phyloP scores from a whole-genome alignment of 2,113 vertebrate genomes.

The Calonectris borealis region DNA sequence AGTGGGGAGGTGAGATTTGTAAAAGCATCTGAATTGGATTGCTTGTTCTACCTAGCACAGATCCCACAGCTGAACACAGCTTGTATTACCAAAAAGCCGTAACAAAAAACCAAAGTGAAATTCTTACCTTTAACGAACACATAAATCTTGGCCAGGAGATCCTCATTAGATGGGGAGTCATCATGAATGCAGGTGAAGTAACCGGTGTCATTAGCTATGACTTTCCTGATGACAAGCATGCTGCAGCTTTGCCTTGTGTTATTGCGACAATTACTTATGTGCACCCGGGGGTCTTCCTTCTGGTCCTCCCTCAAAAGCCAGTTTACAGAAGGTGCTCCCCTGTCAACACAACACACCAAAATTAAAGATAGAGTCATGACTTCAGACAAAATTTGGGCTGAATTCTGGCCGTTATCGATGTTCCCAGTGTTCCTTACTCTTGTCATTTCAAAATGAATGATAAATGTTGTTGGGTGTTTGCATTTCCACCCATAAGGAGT shows the following conservation, averaged over 20 bases:
- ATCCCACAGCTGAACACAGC: neutral
- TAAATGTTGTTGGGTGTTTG: neutral
- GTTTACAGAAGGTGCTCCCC: constrained; percentile 69
- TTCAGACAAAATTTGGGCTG: neutral
- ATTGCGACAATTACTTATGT: constrained; percentile 49
- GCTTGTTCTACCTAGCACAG: neutral
- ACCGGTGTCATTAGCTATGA: constrained; percentile 75
- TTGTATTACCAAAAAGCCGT: neutral
- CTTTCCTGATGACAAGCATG: constrained; percentile 67
- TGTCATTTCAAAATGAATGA: neutral
- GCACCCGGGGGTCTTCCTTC: constrained; percentile 51
- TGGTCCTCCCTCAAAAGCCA: constrained; percentile 72
- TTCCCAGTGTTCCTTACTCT: neutral
- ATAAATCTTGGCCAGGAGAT: constrained; percentile 65
- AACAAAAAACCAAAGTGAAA: fast-evolving
- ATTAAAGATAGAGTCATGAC: neutral
- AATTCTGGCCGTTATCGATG: fast-evolving
- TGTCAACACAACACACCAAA: constrained; percentile 39
- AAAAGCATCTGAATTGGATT: neutral
- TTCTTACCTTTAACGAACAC: constrained; percentile 85
- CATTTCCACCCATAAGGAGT: neutral
- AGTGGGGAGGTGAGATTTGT: neutral
- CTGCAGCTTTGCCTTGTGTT: constrained; percentile 69
- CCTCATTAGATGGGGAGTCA: neutral
- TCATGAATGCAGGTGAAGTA: constrained; percentile 75